Conservation (phyloP, 2,888 invertebrate genomes). For the Arge pagana region DNA sequence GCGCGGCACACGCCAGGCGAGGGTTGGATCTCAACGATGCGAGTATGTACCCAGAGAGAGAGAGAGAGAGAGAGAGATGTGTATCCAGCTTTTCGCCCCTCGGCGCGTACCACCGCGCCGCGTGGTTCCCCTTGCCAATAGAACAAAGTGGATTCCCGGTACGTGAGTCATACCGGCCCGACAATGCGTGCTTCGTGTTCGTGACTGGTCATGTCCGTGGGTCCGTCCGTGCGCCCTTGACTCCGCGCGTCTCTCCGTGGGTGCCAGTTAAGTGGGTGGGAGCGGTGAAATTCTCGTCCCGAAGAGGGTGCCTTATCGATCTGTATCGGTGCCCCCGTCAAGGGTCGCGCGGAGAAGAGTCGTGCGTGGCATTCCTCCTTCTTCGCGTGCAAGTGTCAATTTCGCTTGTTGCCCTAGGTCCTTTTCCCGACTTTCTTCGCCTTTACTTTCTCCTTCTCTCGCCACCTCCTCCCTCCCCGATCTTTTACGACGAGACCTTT, state of each 20-base stretch:
- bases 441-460: no score
- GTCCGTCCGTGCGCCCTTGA: background rate
- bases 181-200: background rate
- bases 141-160: constrained; percentile 50
- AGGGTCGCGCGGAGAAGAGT: no score
- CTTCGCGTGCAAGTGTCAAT: constrained; percentile 18
- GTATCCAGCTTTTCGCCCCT: no score
- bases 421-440: no score
- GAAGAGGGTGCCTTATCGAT: constrained; percentile 30
- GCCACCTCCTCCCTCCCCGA: no score
- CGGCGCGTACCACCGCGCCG: background rate
- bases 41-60: no score
- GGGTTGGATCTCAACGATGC: no score
- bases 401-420: background rate
- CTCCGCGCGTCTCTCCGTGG: background rate
- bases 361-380: constrained; percentile 13
- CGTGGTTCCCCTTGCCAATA: constrained; percentile 25
- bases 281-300: background rate
- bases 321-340: constrained; percentile 23
- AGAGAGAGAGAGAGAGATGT: no score
- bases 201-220: background rate
- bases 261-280: background rate
- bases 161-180: constrained; percentile 43
- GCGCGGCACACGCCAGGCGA: no score
- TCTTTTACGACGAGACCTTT: no score